phyloP scores from a whole-genome alignment of 2,888 invertebrate species.

The Isotomurus palustris region DNA sequence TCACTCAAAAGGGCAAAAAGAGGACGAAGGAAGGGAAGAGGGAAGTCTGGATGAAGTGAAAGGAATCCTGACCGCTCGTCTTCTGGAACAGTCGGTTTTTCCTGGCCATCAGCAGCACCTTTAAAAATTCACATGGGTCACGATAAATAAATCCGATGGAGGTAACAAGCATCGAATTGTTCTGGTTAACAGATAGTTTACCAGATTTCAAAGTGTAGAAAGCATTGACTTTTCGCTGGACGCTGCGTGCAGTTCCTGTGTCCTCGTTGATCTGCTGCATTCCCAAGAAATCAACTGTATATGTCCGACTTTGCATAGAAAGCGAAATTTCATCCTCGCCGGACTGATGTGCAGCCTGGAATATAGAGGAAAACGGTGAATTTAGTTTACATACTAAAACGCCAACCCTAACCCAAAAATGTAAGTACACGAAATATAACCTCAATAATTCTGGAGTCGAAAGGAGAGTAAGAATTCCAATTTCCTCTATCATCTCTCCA shows the following conservation, averaged over 20 bases:
- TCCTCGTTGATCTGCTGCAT: constrained; percentile 99
- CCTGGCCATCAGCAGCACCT: neutral
- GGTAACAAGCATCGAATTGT: too few relatives aligned
- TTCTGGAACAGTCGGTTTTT: constrained; percentile 7
- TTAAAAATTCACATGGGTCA: too few relatives aligned
- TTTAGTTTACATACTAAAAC: neutral
- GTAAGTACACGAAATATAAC: constrained; percentile 50
- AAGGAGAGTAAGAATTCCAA: constrained; percentile 87
- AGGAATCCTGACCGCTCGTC: constrained; percentile 68
- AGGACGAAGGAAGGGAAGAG: constrained; percentile 66
- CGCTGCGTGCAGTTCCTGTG: constrained; percentile 87
- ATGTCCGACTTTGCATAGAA: constrained; percentile 85
- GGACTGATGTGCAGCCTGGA: constrained; percentile 75
- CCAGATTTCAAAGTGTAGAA: constrained; percentile 38
- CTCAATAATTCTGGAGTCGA: constrained; percentile 91
- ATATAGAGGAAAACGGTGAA: neutral
- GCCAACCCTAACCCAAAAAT: neutral
- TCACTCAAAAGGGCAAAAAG: constrained; percentile 93
- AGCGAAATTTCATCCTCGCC: constrained; percentile 94
- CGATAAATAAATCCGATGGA: too few relatives aligned
- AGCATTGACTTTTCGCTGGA: constrained; percentile 65
- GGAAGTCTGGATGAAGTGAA: constrained; percentile 65
- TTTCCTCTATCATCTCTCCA: constrained; percentile 91
- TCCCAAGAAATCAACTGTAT: constrained; percentile 91
- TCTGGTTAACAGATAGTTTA: too few relatives aligned